Base-by-base conservation (phyloP, 2,888 invertebrate species). In the Chironomus riparius region DNA sequence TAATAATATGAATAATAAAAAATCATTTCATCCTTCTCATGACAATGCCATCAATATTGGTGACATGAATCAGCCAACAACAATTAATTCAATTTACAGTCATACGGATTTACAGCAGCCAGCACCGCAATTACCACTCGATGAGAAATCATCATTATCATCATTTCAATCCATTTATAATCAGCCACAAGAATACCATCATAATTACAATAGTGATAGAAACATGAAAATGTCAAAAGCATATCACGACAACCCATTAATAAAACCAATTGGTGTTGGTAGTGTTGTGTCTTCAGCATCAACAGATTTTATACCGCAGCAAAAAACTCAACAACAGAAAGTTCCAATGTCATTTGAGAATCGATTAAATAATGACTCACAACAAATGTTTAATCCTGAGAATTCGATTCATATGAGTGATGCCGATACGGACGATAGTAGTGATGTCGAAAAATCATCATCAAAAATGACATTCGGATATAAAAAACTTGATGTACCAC, bases 31-130 rank as follows among this genome's bases (percentile, higher is more conserved):
- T 62, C 47, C 13, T 38, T 65, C 65, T 22, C 13, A 47, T 48
- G 68, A 68, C 48, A 68, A 21, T 47, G 28, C 47, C 47, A 68
- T 74, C 74, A 74, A 68, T 74, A 74, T 15, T 47, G 74, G 38
- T 47, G 65, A 74, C 22, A 68, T 48, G 15, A 68, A 47, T 74
- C 18, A 22, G 65, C 68, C 65, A 24, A 47, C 73, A 73, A 61
- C 74, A 74, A 74, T 74, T 74, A 74, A 74, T 74, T 68, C 74
- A 65, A 74, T 68, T 74, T 74, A 74, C 48, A 74, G 47, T 65
- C 48, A 24, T 56, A 56, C 1, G n/a, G 56, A 56, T 56, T 56
- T 28, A 71, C 71, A 50, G 7, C 18, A 24, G 4, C 38, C 18
- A 68, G 5, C 4, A 13, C 71, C 22, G 24, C 71, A 65, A 47